These are phyloP conservation scores for Torymus aiolomorphi DNA, from an alignment of 2,888 invertebrate species.

Conservation along the genomic window DNA sequence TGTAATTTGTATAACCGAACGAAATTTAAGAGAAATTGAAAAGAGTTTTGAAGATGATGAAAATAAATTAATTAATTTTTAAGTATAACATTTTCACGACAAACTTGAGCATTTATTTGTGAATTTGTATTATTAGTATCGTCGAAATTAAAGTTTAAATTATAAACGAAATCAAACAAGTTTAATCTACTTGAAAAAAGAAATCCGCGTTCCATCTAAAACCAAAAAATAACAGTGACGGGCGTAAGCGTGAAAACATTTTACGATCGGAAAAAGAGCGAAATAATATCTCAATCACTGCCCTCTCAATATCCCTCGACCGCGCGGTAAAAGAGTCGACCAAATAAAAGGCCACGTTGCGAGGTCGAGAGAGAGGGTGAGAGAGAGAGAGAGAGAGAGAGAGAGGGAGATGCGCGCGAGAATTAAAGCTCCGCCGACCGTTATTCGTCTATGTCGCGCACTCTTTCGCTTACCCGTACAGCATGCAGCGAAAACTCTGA, in stretches of 20 bases:
- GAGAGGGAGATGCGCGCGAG: constrained; percentile 20
- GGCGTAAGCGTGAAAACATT: constrained; percentile 34
- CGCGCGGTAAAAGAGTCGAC: constrained; percentile 44
- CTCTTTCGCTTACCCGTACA: constrained; percentile 36
- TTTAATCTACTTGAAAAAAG: too few species aligned
- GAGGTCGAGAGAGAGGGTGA: too few species aligned
- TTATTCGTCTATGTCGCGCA: constrained; percentile 49
- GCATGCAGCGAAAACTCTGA: constrained; percentile 17
- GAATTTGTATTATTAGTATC: too few species aligned
- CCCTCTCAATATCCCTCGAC: constrained; percentile 52
- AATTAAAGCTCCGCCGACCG: constrained; percentile 50
- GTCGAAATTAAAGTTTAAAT: too few species aligned
- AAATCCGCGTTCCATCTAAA: not conserved
- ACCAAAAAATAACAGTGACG: not conserved
- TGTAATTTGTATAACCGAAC: too few species aligned
- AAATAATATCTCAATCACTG: constrained; percentile 53
- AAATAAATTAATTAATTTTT: too few species aligned
- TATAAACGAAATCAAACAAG: too few species aligned
- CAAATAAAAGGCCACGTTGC: constrained; percentile 41
- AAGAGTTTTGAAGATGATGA: too few species aligned
- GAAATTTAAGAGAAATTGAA: too few species aligned
- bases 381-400: too few species aligned
- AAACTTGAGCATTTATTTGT: too few species aligned
- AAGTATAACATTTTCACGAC: too few species aligned
- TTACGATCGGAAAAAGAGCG: constrained; percentile 27